These are phyloP conservation scores for Mus caroli DNA, from an alignment of 2,797 vertebrate genomes.

Conservation along the genomic window DNA sequence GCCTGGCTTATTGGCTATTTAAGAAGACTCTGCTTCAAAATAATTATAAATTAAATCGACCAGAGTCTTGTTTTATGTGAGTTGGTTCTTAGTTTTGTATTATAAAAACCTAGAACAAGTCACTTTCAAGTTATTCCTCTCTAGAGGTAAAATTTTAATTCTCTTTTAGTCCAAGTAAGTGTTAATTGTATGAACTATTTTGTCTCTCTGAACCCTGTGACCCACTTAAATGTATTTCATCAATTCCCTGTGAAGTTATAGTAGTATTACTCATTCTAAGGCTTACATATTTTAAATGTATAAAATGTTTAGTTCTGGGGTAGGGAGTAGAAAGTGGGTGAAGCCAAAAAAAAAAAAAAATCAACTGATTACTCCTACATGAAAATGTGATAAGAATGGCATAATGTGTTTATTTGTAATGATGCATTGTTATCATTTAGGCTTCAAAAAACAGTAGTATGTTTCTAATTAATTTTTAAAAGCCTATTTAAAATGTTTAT, in stretches of 20 bases:
- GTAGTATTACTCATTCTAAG: constrained; percentile 2
- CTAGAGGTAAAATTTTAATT: constrained; percentile 51
- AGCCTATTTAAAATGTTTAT: constrained; percentile 78
- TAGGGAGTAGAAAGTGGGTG: neutral
- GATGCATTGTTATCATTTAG: constrained; percentile 24
- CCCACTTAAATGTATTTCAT: constrained; percentile 37
- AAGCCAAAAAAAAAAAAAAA: neutral
- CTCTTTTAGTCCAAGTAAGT: constrained; percentile 26
- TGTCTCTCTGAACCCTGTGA: constrained; percentile 15
- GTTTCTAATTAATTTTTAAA: constrained; percentile 22
- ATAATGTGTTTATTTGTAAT: constrained; percentile 57
- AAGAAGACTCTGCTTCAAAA: neutral
- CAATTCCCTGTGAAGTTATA: constrained; percentile 59
- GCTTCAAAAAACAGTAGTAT: constrained; percentile 22
- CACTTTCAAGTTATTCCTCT: constrained; percentile 16
- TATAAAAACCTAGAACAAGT: constrained; percentile 21
- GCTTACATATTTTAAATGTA: constrained; percentile 57
- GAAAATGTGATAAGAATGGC: constrained; percentile 19
- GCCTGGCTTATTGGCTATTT: neutral
- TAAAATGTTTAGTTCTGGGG: constrained; percentile 26
- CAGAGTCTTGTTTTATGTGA: constrained; percentile 45
- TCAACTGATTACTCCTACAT: constrained; percentile 12
- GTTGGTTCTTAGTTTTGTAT: constrained; percentile 43
- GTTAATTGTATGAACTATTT: neutral
- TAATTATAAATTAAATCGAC: neutral